Conservation (phyloP, 1,140 invertebrate genomes). For the Rhopalosiphum padi region DNA sequence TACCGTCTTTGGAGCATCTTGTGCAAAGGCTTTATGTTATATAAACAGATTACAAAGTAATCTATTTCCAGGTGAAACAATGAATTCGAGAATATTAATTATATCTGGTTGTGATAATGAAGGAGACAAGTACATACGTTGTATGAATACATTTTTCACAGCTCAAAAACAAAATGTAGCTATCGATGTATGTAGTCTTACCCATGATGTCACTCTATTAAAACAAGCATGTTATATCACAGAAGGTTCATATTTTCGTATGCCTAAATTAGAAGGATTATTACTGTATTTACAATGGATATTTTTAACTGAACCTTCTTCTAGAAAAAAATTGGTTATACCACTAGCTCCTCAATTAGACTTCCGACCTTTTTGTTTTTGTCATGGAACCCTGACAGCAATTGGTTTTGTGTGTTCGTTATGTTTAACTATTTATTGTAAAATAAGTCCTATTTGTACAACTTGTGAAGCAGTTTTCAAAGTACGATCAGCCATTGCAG, state of each 20-base stretch:
- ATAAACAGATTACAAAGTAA: constrained; percentile 66
- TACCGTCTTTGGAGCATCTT: constrained; percentile 82
- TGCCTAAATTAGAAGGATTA: constrained; percentile 81
- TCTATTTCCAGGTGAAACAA: constrained; percentile 65
- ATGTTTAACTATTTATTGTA: constrained; percentile 96
- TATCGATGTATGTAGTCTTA: constrained; percentile 92
- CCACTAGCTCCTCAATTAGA: constrained; percentile 91
- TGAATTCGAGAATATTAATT: constrained; percentile 81
- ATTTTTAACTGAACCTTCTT: constrained; percentile 84
- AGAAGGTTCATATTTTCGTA: constrained; percentile 85
- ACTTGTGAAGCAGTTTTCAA: constrained; percentile 88
- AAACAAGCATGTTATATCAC: constrained; percentile 97
- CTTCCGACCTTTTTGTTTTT: constrained; percentile 96
- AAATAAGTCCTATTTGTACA: constrained; percentile 96
- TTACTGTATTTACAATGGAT: constrained; percentile 94
- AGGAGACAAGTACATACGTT: constrained; percentile 95
- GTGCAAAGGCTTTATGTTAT: constrained; percentile 88
- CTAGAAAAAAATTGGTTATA: constrained; percentile 83
- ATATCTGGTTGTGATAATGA: constrained; percentile 90
- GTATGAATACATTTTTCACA: constrained; percentile 98
- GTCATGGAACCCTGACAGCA: constrained; percentile 94
- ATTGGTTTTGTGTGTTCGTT: constrained; percentile 98
- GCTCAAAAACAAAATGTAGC: constrained; percentile 87
- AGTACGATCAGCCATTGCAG: constrained; percentile 33
- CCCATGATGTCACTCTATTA: constrained; percentile 87